Percentiles rank a stretch among this genome's conserved stretches.
These are phyloP conservation scores for Melipona quadrifasciata DNA, from an alignment of 1,140 invertebrate genomes.

Conservation along the genomic window DNA sequence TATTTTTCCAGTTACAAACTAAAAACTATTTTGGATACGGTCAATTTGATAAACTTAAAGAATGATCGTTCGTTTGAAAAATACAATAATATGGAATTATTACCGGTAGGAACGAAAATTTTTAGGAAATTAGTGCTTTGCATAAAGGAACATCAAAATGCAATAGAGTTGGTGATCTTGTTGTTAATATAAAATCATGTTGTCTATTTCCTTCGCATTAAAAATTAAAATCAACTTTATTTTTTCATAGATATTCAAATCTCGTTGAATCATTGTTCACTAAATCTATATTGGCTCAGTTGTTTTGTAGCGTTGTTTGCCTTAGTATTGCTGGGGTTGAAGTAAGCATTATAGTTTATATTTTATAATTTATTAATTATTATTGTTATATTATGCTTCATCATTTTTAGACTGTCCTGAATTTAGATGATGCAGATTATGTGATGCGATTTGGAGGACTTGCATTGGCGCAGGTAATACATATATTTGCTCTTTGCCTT, in stretches of 20 bases:
- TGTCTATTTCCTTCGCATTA: not conserved
- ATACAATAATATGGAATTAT: not conserved
- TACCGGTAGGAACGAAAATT: not conserved
- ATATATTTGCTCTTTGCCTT: constrained; percentile 3
- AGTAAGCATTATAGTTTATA: not conserved
- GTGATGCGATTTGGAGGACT: not conserved
- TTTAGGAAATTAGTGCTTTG: not conserved
- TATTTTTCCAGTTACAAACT: not conserved
- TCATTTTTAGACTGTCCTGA: not conserved
- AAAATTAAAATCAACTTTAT: not conserved
- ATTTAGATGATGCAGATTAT: not conserved
- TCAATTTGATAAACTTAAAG: not conserved
- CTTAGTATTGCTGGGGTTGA: not conserved
- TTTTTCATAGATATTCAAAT: not conserved
- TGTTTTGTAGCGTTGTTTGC: not conserved
- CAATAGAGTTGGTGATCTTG: not conserved
- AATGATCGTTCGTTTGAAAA: not conserved
- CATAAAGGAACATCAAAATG: constrained; percentile 14
- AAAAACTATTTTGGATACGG: not conserved
- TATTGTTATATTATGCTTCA: too few species aligned
- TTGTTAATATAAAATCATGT: not conserved
- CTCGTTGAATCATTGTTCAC: constrained; percentile 2
- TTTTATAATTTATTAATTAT: too few species aligned
- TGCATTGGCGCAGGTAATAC: not conserved
- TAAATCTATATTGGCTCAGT: not conserved